Evolutionary conservation across 2,888 invertebrate genomes (phyloP).

Genomic region (Drosophila ezoana): DNA sequence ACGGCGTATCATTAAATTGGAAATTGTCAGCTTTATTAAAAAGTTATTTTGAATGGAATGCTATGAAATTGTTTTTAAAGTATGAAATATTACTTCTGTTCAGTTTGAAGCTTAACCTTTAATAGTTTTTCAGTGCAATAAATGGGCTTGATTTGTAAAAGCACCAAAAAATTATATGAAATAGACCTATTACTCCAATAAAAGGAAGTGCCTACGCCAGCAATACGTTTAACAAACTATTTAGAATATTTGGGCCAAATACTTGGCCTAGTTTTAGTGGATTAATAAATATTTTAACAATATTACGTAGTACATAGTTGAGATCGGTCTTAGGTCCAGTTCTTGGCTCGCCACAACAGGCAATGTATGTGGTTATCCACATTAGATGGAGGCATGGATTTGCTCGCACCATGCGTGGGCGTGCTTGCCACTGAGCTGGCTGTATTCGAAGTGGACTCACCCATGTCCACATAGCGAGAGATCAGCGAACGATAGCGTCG

Average conservation of each 20-base stretch:
- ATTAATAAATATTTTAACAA: conserved; percentile 55
- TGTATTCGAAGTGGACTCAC: conserved; percentile 50
- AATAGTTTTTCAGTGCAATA: conserved; percentile 33
- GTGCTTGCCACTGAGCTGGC: conserved; percentile 55
- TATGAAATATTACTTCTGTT: conserved; percentile 11
- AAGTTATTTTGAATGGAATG: conserved; percentile 56
- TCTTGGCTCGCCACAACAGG: conserved; percentile 83
- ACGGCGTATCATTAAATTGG: conserved; percentile 28
- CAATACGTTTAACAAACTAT: conserved; percentile 18
- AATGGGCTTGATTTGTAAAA: conserved; percentile 23
- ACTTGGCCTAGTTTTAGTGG: conserved; percentile 6
- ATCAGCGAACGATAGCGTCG: conserved; percentile 93
- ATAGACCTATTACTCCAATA: neutral
- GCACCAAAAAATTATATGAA: conserved; percentile 27
- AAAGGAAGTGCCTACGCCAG: conserved; percentile 11
- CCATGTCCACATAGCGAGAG: conserved; percentile 87
- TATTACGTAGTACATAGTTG: conserved; percentile 34
- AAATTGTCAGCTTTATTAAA: conserved; percentile 43
- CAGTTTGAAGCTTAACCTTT: conserved; percentile 23
- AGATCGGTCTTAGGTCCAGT: conserved; percentile 82
- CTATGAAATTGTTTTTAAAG: conserved; percentile 4
- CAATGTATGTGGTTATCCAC: conserved; percentile 84
- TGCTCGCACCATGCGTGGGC: conserved; percentile 72
- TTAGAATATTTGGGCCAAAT: conserved; percentile 10
- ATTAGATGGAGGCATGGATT: conserved; percentile 71